These are phyloP conservation scores for Homarus americanus DNA, from an alignment of 1,140 invertebrate species.

Conservation along the genomic window DNA sequence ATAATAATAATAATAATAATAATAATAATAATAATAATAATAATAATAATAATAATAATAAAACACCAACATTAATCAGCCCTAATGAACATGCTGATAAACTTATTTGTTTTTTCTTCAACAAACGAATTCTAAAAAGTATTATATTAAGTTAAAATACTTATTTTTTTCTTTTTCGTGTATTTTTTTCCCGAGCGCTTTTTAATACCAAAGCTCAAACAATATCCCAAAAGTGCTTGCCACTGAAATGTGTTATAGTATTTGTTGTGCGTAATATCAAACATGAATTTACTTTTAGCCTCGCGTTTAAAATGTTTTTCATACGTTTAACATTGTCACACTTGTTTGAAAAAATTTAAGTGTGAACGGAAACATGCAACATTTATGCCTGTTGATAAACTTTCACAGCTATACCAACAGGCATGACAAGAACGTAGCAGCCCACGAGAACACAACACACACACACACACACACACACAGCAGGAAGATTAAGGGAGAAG, in stretches of 20 bases:
- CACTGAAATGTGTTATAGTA: background rate
- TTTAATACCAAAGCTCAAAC: background rate
- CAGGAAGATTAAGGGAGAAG: background rate
- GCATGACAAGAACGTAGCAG: too few relatives aligned
- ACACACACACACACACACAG: background rate
- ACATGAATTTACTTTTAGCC: background rate
- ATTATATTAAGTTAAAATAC: background rate
- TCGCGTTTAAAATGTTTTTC: background rate
- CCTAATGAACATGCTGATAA: too few relatives aligned
- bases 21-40: too few relatives aligned
- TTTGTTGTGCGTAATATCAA: background rate
- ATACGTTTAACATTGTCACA: background rate
- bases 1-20: too few relatives aligned
- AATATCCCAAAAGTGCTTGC: background rate
- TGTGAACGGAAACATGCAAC: too few relatives aligned
- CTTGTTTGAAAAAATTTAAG: too few relatives aligned
- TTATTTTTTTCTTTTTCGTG: background rate
- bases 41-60: too few relatives aligned
- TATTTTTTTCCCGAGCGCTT: background rate
- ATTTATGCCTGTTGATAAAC: too few relatives aligned
- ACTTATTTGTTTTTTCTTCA: too few relatives aligned
- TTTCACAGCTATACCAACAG: too few relatives aligned
- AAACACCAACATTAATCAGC: too few relatives aligned
- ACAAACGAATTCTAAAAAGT: too few relatives aligned
- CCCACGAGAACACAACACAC: background rate